phyloP scores from a whole-genome alignment of 2,888 invertebrate species.

The Drosophila picticornis region DNA sequence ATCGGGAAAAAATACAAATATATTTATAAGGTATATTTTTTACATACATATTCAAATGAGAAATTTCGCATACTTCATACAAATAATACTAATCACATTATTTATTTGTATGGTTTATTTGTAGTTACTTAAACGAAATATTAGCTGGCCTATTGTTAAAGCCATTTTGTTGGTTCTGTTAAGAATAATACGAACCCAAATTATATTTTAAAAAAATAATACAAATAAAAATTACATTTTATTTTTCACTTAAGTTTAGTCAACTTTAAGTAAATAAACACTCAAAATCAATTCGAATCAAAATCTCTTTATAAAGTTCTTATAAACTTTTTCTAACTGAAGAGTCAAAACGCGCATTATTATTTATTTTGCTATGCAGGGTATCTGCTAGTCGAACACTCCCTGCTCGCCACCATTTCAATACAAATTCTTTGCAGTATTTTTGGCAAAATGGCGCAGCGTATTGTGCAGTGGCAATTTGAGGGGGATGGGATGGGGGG shows the following conservation, averaged over 20 bases:
- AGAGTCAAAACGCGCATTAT: not conserved
- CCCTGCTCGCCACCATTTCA: not conserved
- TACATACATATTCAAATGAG: not conserved
- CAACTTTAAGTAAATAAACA: too few relatives aligned
- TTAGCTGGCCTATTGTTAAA: not conserved
- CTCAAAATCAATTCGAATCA: not conserved
- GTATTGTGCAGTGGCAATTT: constrained; percentile 19
- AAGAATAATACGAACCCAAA: too few relatives aligned
- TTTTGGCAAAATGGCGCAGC: constrained; percentile 67
- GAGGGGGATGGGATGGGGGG: not conserved
- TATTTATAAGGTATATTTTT: not conserved
- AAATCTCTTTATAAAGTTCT: not conserved
- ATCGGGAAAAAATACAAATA: not conserved
- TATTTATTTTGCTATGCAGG: not conserved
- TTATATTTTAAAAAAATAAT: too few relatives aligned
- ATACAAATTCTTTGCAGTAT: constrained; percentile 19
- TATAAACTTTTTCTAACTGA: not conserved
- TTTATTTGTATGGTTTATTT: not conserved
- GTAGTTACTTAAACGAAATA: not conserved
- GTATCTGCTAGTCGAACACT: not conserved
- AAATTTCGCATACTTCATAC: not conserved
- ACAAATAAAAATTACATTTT: not conserved
- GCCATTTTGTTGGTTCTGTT: not conserved
- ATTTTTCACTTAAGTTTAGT: not conserved
- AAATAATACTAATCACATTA: not conserved